These are phyloP conservation scores for Cybosia mesomella DNA, from an alignment of 2,888 invertebrate species.

Conservation along the genomic window DNA sequence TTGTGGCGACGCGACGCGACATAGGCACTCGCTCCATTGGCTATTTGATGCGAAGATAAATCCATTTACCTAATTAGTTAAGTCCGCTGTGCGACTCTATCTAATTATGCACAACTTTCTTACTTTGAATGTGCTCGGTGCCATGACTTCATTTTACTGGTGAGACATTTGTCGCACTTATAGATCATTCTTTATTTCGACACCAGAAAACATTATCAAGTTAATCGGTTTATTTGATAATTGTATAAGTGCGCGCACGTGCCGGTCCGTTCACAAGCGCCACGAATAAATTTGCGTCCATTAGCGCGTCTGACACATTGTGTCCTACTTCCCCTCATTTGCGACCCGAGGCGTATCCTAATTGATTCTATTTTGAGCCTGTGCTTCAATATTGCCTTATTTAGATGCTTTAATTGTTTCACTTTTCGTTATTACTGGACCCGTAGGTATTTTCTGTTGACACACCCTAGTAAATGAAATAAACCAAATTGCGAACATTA, in stretches of 20 bases:
- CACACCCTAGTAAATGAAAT: neutral
- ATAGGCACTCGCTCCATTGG: neutral
- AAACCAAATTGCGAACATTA: neutral
- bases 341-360: slow-evolving; percentile 14
- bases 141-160: slow-evolving; percentile 41
- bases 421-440: neutral
- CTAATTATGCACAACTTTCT: slow-evolving; percentile 35
- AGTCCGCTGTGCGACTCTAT: slow-evolving; percentile 21
- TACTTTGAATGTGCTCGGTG: slow-evolving; percentile 36
- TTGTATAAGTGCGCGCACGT: neutral
- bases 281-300: slow-evolving; percentile 8
- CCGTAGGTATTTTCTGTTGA: neutral
- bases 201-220: slow-evolving; percentile 18
- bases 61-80: slow-evolving; percentile 30
- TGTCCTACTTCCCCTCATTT: slow-evolving; percentile 1
- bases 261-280: neutral
- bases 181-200: slow-evolving; percentile 10
- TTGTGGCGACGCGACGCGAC: too few species aligned
- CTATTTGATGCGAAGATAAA: slow-evolving; percentile 20
- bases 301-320: slow-evolving; percentile 13
- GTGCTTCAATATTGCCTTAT: slow-evolving; percentile 19
- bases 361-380: slow-evolving; percentile 44
- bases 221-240: neutral
- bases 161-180: slow-evolving; percentile 16
- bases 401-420: neutral